Conservation (phyloP, 2,113 vertebrate species). For the Callorhinus ursinus region DNA sequence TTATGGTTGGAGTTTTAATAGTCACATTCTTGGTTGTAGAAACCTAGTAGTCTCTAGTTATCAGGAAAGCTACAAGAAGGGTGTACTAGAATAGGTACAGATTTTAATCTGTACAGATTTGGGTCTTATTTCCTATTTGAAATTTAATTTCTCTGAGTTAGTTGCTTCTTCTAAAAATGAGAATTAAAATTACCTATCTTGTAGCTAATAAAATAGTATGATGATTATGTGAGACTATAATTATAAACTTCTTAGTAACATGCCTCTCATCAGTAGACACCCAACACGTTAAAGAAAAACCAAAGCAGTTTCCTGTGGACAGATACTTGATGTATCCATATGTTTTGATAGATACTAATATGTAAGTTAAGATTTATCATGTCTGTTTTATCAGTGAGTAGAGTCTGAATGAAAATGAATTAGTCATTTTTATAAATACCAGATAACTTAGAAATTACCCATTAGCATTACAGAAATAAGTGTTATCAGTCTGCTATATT, state of each 20-base stretch:
- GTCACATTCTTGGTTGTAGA: neutral
- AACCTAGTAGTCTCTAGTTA: neutral
- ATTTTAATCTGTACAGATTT: neutral
- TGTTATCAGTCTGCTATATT: neutral
- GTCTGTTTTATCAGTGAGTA: neutral
- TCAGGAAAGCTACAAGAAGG: neutral
- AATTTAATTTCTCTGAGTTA: constrained; percentile 10
- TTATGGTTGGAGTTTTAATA: neutral
- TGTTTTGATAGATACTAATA: neutral
- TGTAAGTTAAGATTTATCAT: neutral
- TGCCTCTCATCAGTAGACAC: neutral
- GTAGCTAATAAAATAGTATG: neutral
- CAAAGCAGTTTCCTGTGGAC: neutral
- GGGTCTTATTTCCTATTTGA: neutral
- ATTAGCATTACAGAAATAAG: neutral
- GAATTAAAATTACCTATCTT: neutral
- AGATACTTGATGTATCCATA: neutral
- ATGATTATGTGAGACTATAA: neutral
- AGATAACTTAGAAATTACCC: neutral
- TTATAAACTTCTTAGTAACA: neutral
- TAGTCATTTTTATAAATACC: neutral
- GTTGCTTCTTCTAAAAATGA: neutral
- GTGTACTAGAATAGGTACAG: neutral
- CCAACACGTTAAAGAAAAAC: constrained; percentile 12
- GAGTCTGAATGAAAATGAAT: neutral